Conservation (phyloP, 2,888 invertebrate species). For the Acrobasis suavella region DNA sequence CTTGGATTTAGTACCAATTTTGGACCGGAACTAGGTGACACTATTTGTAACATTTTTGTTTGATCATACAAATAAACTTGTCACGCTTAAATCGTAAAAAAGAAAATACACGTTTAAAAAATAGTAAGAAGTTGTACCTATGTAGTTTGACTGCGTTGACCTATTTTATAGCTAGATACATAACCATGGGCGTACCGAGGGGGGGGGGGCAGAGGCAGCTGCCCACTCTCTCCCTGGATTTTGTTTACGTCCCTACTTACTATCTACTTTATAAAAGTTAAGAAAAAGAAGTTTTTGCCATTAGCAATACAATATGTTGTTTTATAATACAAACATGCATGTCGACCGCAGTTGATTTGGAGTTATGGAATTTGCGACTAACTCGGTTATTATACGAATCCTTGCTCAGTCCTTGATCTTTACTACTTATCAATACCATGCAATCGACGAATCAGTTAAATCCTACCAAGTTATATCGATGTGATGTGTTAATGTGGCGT, state of each 20-base stretch:
- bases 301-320: no score
- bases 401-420: background rate
- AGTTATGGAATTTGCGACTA: conserved; percentile 34
- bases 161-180: background rate
- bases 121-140: background rate
- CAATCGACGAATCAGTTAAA: background rate
- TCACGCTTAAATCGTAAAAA: background rate
- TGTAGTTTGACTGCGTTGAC: no score
- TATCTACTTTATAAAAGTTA: no score
- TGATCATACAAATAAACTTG: background rate
- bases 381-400: background rate
- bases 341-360: conserved; percentile 63
- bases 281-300: no score
- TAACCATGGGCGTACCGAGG: no score
- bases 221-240: no score
- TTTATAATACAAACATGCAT: conserved; percentile 32
- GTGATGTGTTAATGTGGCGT: background rate
- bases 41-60: background rate
- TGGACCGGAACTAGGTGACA: background rate
- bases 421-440: background rate
- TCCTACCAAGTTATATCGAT: background rate
- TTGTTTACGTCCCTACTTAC: no score
- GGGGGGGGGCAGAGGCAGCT: no score
- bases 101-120: background rate
- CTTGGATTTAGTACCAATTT: conserved; percentile 37